Evolutionary conservation across 2,797 vertebrate species (phyloP).

Genomic region (Sebastes nivosus): DNA sequence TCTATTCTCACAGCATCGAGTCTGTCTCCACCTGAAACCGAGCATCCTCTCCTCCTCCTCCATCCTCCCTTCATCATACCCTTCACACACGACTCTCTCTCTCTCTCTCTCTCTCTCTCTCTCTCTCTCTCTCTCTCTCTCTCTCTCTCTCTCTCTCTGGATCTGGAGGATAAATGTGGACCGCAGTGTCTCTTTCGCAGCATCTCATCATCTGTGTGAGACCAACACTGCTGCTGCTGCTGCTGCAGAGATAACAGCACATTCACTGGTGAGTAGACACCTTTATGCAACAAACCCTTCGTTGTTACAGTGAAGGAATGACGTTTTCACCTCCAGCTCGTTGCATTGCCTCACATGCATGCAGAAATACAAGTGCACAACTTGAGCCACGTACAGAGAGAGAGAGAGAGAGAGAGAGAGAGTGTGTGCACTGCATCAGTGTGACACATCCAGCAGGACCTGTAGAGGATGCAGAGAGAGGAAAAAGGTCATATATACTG

Average conservation of each 20-base stretch:
- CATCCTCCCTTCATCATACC: neutral
- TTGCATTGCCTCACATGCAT: neutral
- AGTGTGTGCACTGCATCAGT: constrained; percentile 40
- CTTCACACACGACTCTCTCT: neutral
- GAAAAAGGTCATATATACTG: constrained; percentile 49
- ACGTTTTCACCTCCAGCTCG: neutral
- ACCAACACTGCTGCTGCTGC: constrained; percentile 18
- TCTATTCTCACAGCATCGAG: constrained; percentile 49
- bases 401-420: neutral
- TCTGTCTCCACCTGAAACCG: constrained; percentile 38
- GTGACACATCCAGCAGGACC: constrained; percentile 33
- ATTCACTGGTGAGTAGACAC: constrained; percentile 57
- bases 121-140: too few relatives aligned
- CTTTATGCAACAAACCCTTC: neutral
- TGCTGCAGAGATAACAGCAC: constrained; percentile 11
- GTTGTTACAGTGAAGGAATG: neutral
- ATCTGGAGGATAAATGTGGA: constrained; percentile 55
- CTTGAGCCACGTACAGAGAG: constrained; percentile 11
- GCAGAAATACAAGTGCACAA: constrained; percentile 17
- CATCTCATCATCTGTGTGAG: constrained; percentile 41
- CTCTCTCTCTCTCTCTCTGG: too few relatives aligned
- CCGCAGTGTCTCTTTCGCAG: constrained; percentile 69
- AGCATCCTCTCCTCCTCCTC: neutral
- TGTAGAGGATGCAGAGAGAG: constrained; percentile 44
- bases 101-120: too few relatives aligned